Evolutionary conservation across 2,797 vertebrate species (phyloP).

Genomic region (Enteromius argenteus): DNA sequence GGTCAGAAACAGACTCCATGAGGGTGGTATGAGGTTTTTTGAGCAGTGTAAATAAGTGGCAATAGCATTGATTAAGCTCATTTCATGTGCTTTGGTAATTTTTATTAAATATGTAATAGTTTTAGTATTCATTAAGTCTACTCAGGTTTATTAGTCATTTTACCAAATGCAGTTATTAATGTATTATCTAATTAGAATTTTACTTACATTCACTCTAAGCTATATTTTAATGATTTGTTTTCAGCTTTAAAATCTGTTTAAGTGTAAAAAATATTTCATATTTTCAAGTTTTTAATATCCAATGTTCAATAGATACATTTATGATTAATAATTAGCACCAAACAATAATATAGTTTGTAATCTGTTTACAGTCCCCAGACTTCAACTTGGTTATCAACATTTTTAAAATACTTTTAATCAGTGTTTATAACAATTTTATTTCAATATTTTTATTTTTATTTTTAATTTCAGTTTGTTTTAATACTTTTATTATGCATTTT

Average conservation of each 20-base stretch:
- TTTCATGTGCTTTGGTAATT: too few relatives aligned
- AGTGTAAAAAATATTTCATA: neutral
- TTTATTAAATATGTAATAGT: too few relatives aligned
- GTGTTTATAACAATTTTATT: neutral
- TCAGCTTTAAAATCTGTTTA: neutral
- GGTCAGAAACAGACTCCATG: too few relatives aligned
- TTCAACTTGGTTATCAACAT: neutral
- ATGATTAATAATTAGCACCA: neutral
- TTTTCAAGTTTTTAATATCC: neutral
- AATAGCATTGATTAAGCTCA: too few relatives aligned
- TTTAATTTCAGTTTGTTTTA: neutral
- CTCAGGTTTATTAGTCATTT: too few relatives aligned
- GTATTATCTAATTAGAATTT: too few relatives aligned
- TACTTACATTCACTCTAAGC: neutral
- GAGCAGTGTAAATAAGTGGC: too few relatives aligned
- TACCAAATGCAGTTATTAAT: too few relatives aligned
- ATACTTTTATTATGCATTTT: neutral
- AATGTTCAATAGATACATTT: neutral
- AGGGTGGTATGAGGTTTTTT: too few relatives aligned
- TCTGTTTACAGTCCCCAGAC: neutral
- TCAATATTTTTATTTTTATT: neutral
- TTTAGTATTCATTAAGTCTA: too few relatives aligned
- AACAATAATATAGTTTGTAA: neutral
- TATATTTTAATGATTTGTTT: neutral
- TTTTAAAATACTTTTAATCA: neutral